phyloP scores from a whole-genome alignment of 2,888 invertebrate species.

The Drosophila incognita region DNA sequence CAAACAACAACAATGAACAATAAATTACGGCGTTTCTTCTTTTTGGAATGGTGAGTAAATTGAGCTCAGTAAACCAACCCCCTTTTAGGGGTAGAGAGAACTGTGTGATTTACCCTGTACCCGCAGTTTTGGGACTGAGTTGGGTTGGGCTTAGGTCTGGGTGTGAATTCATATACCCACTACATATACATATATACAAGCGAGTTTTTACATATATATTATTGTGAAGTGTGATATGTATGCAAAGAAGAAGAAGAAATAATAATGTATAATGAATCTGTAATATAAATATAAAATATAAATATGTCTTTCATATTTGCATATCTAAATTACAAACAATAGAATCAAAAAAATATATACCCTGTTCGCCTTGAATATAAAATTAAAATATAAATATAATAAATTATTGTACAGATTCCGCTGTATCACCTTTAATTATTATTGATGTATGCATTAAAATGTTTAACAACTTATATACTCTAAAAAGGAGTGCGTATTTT shows the following conservation, averaged over 20 bases:
- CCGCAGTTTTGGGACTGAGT: slow-evolving; percentile 6
- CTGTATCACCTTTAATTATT: background rate
- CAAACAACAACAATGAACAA: slow-evolving; percentile 34
- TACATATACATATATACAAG: background rate
- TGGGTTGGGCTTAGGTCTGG: slow-evolving; percentile 30
- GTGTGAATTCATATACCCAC: slow-evolving; percentile 25
- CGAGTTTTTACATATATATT: background rate
- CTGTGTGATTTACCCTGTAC: background rate
- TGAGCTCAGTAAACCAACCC: slow-evolving; percentile 39
- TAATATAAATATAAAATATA: background rate
- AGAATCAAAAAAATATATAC: background rate
- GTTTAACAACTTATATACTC: slow-evolving; percentile 6
- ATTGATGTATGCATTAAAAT: background rate
- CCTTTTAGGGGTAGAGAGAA: background rate
- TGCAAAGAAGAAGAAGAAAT: background rate
- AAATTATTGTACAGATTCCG: background rate
- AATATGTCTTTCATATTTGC: background rate
- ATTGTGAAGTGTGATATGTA: background rate
- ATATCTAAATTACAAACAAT: background rate
- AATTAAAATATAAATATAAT: background rate
- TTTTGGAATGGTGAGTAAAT: slow-evolving; percentile 43
- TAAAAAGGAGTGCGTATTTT: slow-evolving; percentile 31
- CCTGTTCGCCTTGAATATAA: background rate
- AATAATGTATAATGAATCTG: background rate
- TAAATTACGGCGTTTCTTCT: slow-evolving; percentile 32